A percentile compares a stretch with the other conserved stretches of the same genome.
phyloP scores from a whole-genome alignment of 2,113 vertebrate species.

The Mirounga angustirostris region DNA sequence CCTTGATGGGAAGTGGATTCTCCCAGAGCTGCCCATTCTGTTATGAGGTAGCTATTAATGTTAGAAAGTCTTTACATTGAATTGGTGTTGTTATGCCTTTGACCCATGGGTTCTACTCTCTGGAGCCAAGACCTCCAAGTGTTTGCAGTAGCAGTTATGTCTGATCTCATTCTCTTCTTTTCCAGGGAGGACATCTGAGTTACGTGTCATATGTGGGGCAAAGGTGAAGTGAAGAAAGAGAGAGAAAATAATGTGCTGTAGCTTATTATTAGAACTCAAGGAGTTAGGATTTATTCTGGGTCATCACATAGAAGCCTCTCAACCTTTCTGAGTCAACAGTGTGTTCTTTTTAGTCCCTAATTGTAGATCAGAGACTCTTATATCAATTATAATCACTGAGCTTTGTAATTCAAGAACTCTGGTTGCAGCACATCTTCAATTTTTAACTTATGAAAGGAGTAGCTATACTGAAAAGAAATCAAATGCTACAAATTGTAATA shows the following conservation, averaged over 20 bases:
- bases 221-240: neutral
- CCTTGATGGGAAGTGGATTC: neutral
- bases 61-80: neutral
- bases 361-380: neutral
- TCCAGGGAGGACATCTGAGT: neutral
- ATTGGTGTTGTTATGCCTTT: neutral
- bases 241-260: neutral
- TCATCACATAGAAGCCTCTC: neutral
- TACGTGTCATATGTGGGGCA: neutral
- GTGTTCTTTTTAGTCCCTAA: slow-evolving; percentile 4
- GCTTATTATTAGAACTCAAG: neutral
- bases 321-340: neutral
- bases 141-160: neutral
- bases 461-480: neutral
- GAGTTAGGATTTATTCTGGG: neutral
- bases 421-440: neutral
- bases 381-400: neutral
- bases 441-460: neutral
- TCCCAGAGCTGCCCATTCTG: neutral
- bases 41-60: neutral
- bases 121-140: neutral
- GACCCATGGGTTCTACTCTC: neutral
- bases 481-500: neutral
- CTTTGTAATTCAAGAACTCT: neutral
- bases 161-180: neutral